Base-by-base conservation (phyloP, 2,113 vertebrate genomes). In the Camelus bactrianus region DNA sequence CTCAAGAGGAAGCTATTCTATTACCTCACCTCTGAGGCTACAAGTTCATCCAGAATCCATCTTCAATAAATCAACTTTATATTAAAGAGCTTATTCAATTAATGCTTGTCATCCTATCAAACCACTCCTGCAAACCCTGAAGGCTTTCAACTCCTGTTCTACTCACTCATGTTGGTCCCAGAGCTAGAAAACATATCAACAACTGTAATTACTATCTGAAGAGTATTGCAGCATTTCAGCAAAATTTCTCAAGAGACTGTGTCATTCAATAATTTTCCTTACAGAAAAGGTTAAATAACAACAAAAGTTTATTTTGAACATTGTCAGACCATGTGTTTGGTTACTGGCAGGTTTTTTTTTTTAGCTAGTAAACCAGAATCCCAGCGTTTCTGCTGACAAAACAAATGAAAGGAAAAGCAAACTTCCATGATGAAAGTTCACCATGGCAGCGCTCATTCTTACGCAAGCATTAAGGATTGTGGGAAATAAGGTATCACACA, bases 81-180 rank as follows among this genome's bases (percentile, higher is more conserved):
- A 93, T 92, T 96, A 86, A 91, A 95, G 72, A 95, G 83, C 60
- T 73, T 95, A 72, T 65, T 82, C 70, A 95, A 97, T 96, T 94
- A 97, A 96, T 89, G 58, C 85, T 58, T 95, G 64, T 58, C 95
- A 96, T 86, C 58, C 54, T 76, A 94, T 62, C 81, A 93, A 97
- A 86, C 86, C 75, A 76, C 93, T 93, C 82, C 42, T 82, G 6
- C 19, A 93, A 69, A 93, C 69, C 79, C 93, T 79, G 42, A 32
- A 93, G 60, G 52, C 48, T 96, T 96, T 84, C 58, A 77, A 48
- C 15, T 92, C n/a, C 58, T 32, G 9, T 89, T 83, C 80, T 86
- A 73, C 69, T 96, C 84, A 89, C 26, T 93, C 32, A 6, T n/a
- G 16, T 83, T 72, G 95, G 90, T 82, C 67, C 69, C 86, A 95